Evolutionary conservation across 2,113 vertebrate species (phyloP).

Genomic region (Centrocercus urophasianus): DNA sequence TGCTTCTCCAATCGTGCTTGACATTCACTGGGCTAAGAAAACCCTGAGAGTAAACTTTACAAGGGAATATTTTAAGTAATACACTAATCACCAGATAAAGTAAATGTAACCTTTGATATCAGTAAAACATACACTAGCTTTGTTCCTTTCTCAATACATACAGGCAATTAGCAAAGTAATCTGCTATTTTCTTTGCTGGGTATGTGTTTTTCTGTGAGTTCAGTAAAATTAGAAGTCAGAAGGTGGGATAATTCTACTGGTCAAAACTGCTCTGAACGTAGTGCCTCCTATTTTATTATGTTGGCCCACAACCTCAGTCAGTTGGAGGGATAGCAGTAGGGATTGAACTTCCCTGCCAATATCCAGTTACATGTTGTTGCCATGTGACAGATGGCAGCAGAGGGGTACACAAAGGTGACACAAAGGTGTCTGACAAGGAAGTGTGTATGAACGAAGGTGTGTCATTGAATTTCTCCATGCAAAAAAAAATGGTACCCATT

Average conservation of each 20-base stretch:
- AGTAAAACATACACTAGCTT: background rate
- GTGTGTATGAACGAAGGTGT: too few relatives aligned
- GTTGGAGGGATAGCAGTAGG: background rate
- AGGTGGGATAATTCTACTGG: background rate
- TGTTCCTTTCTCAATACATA: background rate
- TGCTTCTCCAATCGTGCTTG: conserved; percentile 50
- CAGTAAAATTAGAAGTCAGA: background rate
- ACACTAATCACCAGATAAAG: background rate
- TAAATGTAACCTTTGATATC: background rate
- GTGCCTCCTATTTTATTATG: background rate
- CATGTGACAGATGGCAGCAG: too few relatives aligned
- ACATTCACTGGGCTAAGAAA: conserved; percentile 35
- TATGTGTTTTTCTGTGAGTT: background rate
- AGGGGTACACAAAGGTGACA: too few relatives aligned
- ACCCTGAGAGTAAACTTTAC: conserved; percentile 43
- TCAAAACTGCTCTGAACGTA: background rate
- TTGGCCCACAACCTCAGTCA: background rate
- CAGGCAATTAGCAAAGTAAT: background rate
- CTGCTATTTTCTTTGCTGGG: background rate
- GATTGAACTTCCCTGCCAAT: background rate
- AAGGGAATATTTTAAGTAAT: conserved; percentile 26
- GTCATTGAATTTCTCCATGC: too few relatives aligned
- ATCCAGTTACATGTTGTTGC: too few relatives aligned
- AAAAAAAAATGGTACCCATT: too few relatives aligned
- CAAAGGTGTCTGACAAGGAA: too few relatives aligned